phyloP scores from a whole-genome alignment of 2,797 vertebrate species.

The Florisuga fusca region DNA sequence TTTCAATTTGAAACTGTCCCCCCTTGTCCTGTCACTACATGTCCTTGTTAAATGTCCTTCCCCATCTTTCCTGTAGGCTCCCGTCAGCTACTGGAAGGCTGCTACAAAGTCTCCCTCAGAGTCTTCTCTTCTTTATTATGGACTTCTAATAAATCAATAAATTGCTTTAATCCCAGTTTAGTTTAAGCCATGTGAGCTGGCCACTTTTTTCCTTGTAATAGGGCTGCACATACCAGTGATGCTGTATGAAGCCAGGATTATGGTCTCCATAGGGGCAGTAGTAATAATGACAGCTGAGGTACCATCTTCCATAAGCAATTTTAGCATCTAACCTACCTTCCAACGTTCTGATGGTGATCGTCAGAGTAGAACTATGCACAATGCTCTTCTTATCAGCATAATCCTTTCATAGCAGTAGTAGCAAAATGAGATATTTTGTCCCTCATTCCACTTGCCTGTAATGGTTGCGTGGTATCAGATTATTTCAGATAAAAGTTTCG shows the following conservation, averaged over 20 bases:
- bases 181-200: neutral
- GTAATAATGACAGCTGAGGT: neutral
- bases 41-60: too few relatives aligned
- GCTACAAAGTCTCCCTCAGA: too few relatives aligned
- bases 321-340: neutral
- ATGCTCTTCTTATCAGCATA: rapidly evolving
- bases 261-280: neutral
- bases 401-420: neutral
- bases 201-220: neutral
- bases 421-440: neutral
- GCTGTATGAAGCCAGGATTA: neutral
- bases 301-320: neutral
- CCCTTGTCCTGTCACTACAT: too few relatives aligned
- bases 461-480: neutral
- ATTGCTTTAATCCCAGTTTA: neutral
- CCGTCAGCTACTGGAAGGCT: too few relatives aligned
- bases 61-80: too few relatives aligned
- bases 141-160: neutral
- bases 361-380: neutral
- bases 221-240: neutral
- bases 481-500: constrained; percentile 18
- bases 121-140: too few relatives aligned
- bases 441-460: neutral
- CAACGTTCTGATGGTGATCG: neutral
- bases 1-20: too few relatives aligned